Base-by-base conservation (phyloP, 92 coral and sea anemone genomes). In the Heliopora coerulea region DNA sequence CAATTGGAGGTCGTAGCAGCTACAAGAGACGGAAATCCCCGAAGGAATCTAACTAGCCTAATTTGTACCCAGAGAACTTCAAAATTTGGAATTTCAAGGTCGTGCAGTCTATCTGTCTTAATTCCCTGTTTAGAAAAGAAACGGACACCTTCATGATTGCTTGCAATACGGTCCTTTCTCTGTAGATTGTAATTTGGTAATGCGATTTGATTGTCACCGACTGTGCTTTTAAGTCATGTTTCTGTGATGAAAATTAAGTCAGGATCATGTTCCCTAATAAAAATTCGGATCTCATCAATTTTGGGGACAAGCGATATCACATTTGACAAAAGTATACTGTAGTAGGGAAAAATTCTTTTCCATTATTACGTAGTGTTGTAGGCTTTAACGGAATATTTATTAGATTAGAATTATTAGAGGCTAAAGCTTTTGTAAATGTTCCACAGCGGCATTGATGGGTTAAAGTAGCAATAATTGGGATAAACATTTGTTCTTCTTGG, bases 171-270 rank as follows among this genome's bases (percentile, higher is more conserved):
- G 14, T 76, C 81, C 15, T 62, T 58, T 49, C 73, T 62, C 18
- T 30, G 40, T 25, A 62, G 3, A 35, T 50, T 76, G 20, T 41
- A 76, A 31, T 73, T 73, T n/a, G 25, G 39, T 9, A 56, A 11
- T n/a, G 70, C 27, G 26, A 75, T 44, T 23, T 75, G 72, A 60
- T 46, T 46, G 42, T 75, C 72, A 44, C 72, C 59, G 30, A 75
- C 44, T 59, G 39, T 40, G n/a, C 61, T 59, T 33, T 72, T 75
- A 44, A 60, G 40, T 72, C 80, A 75, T 39, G 80, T 75, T 48
- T 75, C 72, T 26, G 80, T 75, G 8, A 44, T 10, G 20, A 25
- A 75, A 41, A 75, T 46, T 32, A 75, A 58, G 49, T 75, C 70
- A 17, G 46, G 61, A 25, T 61, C 15, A 30, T n/a, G 70, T 48